phyloP scores from a whole-genome alignment of 2,888 invertebrate genomes.

The Xestobium rufovillosum region DNA sequence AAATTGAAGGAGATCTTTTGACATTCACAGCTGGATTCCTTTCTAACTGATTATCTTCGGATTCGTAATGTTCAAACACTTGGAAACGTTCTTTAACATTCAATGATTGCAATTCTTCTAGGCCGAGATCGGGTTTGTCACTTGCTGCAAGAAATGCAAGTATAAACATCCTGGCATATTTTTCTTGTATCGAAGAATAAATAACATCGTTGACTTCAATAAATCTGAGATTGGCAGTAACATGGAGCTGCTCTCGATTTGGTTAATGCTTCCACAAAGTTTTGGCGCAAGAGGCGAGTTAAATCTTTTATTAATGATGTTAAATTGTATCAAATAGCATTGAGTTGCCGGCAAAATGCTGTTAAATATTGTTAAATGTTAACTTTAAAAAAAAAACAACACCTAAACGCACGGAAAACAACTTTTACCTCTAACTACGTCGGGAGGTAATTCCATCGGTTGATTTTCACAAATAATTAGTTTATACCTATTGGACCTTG shows the following conservation, averaged over 20 bases:
- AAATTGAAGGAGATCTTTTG: conserved; percentile 64
- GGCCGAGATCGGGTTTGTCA: conserved; percentile 76
- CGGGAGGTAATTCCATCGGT: conserved; percentile 82
- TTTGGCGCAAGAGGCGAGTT: too few relatives aligned
- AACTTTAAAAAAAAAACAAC: background rate
- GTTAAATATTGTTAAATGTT: too few relatives aligned
- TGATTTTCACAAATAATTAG: conserved; percentile 89
- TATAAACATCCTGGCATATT: too few relatives aligned
- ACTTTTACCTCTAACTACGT: conserved; percentile 79
- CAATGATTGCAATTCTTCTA: conserved; percentile 71
- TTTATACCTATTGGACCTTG: conserved; percentile 68
- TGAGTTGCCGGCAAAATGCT: too few relatives aligned
- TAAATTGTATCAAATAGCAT: too few relatives aligned
- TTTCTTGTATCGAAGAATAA: too few relatives aligned
- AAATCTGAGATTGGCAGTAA: too few relatives aligned
- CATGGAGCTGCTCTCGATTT: too few relatives aligned
- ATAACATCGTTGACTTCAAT: too few relatives aligned
- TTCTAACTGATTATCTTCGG: conserved; percentile 40
- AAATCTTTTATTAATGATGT: too few relatives aligned
- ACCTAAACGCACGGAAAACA: too few relatives aligned
- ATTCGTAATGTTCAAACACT: conserved; percentile 64
- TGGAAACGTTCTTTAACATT: conserved; percentile 81
- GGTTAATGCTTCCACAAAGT: too few relatives aligned
- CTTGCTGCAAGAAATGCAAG: conserved; percentile 54
- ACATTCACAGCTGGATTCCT: conserved; percentile 49